Percentiles rank a stretch among this genome's conserved stretches.
These are phyloP conservation scores for Papilio demoleus DNA, from an alignment of 2,888 invertebrate species.

Conservation along the genomic window DNA sequence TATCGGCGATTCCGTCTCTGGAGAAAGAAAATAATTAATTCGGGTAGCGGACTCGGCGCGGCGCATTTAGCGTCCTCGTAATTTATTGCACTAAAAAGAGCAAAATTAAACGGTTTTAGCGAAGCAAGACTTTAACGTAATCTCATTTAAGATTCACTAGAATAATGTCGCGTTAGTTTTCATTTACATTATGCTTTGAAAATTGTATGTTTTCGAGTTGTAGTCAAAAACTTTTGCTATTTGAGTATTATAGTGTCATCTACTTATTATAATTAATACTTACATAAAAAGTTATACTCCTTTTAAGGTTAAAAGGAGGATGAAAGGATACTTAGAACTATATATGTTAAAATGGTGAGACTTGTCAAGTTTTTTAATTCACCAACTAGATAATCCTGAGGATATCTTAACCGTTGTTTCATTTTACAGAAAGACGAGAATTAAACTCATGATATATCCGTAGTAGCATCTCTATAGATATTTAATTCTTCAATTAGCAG, in stretches of 20 bases:
- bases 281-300: no score
- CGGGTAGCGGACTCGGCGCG: conserved; percentile 43
- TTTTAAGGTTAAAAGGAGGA: no score
- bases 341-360: no score
- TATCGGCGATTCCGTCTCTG: conserved; percentile 42
- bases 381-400: no score
- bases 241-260: background rate
- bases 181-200: conserved; percentile 43
- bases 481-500: background rate
- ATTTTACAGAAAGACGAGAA: no score
- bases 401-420: no score
- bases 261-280: background rate
- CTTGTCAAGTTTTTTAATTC: no score
- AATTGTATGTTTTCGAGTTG: conserved; percentile 21
- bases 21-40: conserved; percentile 51
- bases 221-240: background rate
- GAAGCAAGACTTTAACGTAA: conserved; percentile 49
- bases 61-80: conserved; percentile 45
- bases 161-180: conserved; percentile 39
- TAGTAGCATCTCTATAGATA: no score
- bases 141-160: conserved; percentile 43
- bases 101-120: conserved; percentile 48
- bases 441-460: no score
- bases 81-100: conserved; percentile 49
- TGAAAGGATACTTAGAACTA: no score